phyloP scores from a whole-genome alignment of 2,888 invertebrate species.

The Bibio marci region DNA sequence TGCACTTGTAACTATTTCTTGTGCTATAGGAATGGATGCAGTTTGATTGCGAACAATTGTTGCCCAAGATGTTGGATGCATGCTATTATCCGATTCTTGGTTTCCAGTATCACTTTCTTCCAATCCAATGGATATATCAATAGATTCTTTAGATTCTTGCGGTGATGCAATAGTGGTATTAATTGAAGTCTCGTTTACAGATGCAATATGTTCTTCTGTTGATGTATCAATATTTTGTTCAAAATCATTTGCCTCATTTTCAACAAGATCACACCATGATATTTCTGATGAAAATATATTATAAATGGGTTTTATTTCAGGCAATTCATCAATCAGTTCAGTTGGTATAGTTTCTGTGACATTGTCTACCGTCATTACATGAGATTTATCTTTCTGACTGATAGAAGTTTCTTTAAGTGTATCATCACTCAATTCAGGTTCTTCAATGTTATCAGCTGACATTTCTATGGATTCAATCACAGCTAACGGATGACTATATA shows the following conservation, averaged over 20 bases:
- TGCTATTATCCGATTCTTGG: neutral
- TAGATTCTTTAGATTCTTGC: too few relatives aligned
- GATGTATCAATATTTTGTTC: constrained; percentile 9
- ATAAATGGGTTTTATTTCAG: too few relatives aligned
- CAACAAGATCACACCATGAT: constrained; percentile 9
- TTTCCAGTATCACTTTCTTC: neutral
- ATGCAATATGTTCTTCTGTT: constrained; percentile 10
- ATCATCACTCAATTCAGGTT: neutral
- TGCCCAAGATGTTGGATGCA: constrained; percentile 7
- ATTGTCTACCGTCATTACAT: neutral
- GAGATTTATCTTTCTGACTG: neutral
- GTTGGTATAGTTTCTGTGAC: neutral
- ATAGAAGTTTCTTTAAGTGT: too few relatives aligned
- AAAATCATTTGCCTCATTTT: neutral
- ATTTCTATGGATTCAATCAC: too few relatives aligned
- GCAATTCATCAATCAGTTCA: too few relatives aligned
- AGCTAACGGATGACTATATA: constrained; percentile 24
- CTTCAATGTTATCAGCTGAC: constrained; percentile 4
- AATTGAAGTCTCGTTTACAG: neutral
- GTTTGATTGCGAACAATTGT: constrained; percentile 5
- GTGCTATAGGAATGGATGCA: neutral
- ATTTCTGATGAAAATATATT: neutral
- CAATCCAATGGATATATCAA: too few relatives aligned
- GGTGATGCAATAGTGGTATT: neutral
- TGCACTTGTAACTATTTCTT: neutral